Conservation (phyloP, 2,113 vertebrate genomes). For the Stegastes partitus region DNA sequence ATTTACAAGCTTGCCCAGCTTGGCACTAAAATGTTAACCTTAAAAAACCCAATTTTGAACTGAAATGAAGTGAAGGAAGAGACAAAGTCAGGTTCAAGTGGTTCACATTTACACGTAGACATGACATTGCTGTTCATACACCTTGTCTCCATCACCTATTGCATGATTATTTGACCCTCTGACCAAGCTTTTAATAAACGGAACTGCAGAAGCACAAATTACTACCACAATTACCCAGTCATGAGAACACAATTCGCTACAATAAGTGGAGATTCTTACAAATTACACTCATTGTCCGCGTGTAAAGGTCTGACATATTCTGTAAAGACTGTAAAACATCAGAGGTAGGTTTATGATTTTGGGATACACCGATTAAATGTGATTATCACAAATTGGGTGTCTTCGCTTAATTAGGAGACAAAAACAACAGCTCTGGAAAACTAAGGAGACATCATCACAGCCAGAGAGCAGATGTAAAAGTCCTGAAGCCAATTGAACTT, state of each 20-base stretch:
- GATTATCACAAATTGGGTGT: slow-evolving; percentile 38
- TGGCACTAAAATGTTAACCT: background rate
- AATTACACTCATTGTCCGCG: background rate
- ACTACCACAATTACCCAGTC: slow-evolving; percentile 15
- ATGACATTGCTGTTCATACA: no score
- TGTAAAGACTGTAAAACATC: slow-evolving; percentile 6
- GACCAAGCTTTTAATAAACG: slow-evolving; percentile 18
- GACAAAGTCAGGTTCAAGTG: no score
- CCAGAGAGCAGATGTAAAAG: slow-evolving; percentile 25
- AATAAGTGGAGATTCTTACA: slow-evolving; percentile 42
- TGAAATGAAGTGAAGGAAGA: no score
- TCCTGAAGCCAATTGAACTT: slow-evolving; percentile 55
- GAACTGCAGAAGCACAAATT: background rate
- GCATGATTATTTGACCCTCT: background rate
- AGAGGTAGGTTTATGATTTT: background rate
- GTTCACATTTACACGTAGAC: no score
- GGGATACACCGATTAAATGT: background rate
- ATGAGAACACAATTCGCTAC: slow-evolving; percentile 9
- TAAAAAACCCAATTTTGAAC: background rate
- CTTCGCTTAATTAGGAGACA: slow-evolving; percentile 40
- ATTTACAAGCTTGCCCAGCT: background rate
- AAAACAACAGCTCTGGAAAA: slow-evolving; percentile 52
- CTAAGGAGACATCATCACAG: slow-evolving; percentile 48
- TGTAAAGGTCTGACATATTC: background rate
- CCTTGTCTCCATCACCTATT: no score